Base-by-base conservation (phyloP, 2,888 invertebrate genomes). In the Ormyrus rosae region DNA sequence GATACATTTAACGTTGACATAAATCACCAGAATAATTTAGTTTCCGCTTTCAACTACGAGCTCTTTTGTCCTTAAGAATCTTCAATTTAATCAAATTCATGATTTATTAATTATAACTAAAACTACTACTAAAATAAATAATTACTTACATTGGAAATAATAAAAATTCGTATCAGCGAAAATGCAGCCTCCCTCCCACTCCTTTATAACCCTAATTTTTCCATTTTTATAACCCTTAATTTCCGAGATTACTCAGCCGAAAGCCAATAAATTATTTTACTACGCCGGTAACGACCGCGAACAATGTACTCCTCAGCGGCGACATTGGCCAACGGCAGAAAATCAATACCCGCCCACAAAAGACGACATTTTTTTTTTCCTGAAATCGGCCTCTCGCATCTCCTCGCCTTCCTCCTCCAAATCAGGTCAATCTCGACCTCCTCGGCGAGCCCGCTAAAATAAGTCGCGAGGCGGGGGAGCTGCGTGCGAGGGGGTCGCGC, bases 251-350 rank as follows among this genome's bases (percentile, higher is more conserved):
- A 46, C 45, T n/a, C 34, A 48, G 19, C 19, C 7, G 48, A 56
- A 65, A 68, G 67, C 45, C 73, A 65, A 81, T 81, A 71, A 81
- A 81, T 71, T 78, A 78, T 78, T 81, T 81, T 78, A 78, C 67
- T 63, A 75, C 50, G 46, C 53, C 34, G 46, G 53, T 71, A 65
- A 71, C 71, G 55, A 50, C 19, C 61, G 74, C 69, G 70, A 73
- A 78, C 74, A 78, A 81, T 75, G 71, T 77, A 71, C 67, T 78
- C 67, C 69, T 68, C 34, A 34, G 34, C 34, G 34, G 34, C 34
- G 63, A 71, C 67, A 75, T 60, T 51, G 81, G 53, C 13, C 61
- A n/a, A 48, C 46, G 60, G 74, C 48, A 67, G 63, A 81, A 81
- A 81, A 81, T 81, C 81, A 81, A 81, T 81, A 81, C 75, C 6